Percentiles rank a stretch among this genome's conserved stretches.
phyloP scores from a whole-genome alignment of 2,888 invertebrate genomes.

The Caenorhabditis wallacei region DNA sequence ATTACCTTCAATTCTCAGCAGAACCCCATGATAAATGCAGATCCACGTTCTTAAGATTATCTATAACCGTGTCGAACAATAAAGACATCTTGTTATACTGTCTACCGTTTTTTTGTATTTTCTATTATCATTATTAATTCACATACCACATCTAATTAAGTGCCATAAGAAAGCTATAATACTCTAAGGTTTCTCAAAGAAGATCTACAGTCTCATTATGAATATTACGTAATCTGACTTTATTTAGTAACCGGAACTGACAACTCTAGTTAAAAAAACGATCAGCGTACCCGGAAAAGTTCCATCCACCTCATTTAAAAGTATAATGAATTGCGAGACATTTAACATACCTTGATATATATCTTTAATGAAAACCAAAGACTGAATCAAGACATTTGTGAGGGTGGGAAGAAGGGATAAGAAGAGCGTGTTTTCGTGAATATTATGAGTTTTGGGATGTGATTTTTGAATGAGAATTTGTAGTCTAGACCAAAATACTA shows the following conservation, averaged over 20 bases:
- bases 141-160: constrained; percentile 6
- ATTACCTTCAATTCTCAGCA: constrained; percentile 38
- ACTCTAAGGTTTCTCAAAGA: neutral
- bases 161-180: too few species aligned
- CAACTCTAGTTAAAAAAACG: neutral
- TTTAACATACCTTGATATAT: constrained; percentile 37
- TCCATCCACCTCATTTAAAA: constrained; percentile 43
- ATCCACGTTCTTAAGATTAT: constrained; percentile 42
- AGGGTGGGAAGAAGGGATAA: constrained; percentile 17
- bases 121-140: neutral
- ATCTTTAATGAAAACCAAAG: constrained; percentile 51
- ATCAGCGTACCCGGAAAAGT: constrained; percentile 51
- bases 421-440: constrained; percentile 29
- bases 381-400: constrained; percentile 32
- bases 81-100: constrained; percentile 57
- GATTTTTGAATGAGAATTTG: neutral
- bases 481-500: constrained; percentile 15
- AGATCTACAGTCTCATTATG: constrained; percentile 4
- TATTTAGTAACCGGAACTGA: constrained; percentile 15
- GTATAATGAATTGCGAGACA: constrained; percentile 39
- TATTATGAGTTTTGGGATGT: neutral
- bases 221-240: neutral
- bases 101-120: neutral
- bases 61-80: constrained; percentile 49
- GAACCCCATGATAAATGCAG: constrained; percentile 44